These are phyloP conservation scores for Mythimna albipuncta DNA, from an alignment of 2,888 invertebrate species.

Conservation along the genomic window DNA sequence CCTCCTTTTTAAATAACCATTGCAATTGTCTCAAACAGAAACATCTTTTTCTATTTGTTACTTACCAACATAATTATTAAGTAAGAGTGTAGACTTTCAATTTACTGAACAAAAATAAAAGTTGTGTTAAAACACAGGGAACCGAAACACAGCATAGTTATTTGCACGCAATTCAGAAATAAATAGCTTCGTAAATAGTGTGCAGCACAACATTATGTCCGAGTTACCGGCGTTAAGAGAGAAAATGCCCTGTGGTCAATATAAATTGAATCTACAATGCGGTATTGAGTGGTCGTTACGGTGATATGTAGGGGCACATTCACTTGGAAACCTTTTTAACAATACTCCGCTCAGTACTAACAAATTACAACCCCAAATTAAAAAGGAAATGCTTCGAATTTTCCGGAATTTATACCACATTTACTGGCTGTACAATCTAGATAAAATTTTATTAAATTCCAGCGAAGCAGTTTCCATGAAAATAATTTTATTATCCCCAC, in stretches of 20 bases:
- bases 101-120: slow-evolving; percentile 43
- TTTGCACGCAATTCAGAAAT: slow-evolving; percentile 73
- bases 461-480: neutral
- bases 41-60: slow-evolving; percentile 21
- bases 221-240: slow-evolving; percentile 69
- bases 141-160: slow-evolving; percentile 52
- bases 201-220: slow-evolving; percentile 64
- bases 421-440: slow-evolving; percentile 2
- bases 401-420: neutral
- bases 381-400: slow-evolving; percentile 14
- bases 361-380: slow-evolving; percentile 46
- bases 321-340: slow-evolving; percentile 68
- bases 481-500: slow-evolving; percentile 6
- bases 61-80: slow-evolving; percentile 48
- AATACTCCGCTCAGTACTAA: slow-evolving; percentile 63
- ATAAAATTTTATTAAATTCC: slow-evolving; percentile 25
- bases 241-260: slow-evolving; percentile 83
- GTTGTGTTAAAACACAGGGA: slow-evolving; percentile 41
- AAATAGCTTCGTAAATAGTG: slow-evolving; percentile 77
- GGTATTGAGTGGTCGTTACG: slow-evolving; percentile 82
- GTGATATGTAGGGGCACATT: slow-evolving; percentile 78
- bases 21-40: slow-evolving; percentile 27
- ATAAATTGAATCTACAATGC: slow-evolving; percentile 85
- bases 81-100: slow-evolving; percentile 54
- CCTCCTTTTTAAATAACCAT: slow-evolving; percentile 27